Percentiles rank a stretch among this genome's conserved stretches.
phyloP scores from a whole-genome alignment of 2,113 vertebrate genomes.

The Empidonax alnorum region DNA sequence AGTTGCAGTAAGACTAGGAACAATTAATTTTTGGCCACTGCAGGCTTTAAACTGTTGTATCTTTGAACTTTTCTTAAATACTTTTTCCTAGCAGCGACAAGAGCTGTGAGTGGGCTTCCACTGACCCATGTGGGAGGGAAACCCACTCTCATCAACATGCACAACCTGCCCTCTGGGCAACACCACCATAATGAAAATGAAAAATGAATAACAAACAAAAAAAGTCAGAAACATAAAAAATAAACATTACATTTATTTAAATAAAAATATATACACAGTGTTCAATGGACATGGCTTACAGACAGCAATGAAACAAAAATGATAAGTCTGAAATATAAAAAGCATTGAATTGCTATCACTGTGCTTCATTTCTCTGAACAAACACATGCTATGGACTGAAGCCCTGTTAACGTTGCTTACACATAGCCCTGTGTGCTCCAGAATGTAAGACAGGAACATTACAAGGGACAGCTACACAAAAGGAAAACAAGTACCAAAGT shows the following conservation, averaged over 20 bases:
- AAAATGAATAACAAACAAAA: conserved; percentile 49
- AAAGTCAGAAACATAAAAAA: conserved; percentile 79
- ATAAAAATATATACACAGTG: conserved; percentile 81
- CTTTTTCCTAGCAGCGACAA: neutral
- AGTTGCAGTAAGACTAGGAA: neutral
- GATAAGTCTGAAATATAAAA: conserved; percentile 38
- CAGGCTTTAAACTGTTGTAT: neutral
- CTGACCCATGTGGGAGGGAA: neutral
- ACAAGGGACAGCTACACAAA: conserved; percentile 19
- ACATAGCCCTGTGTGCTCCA: neutral
- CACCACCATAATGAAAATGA: conserved; percentile 42
- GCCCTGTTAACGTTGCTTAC: neutral
- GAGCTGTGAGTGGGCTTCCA: neutral
- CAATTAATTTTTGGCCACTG: neutral
- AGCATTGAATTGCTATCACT: neutral
- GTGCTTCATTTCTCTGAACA: conserved; percentile 31
- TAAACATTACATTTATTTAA: conserved; percentile 83
- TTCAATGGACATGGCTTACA: conserved; percentile 79
- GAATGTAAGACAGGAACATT: neutral
- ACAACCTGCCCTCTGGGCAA: neutral
- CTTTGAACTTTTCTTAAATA: neutral
- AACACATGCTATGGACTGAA: neutral
- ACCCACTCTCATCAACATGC: neutral
- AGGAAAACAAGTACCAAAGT: conserved; percentile 31
- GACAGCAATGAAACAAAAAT: conserved; percentile 68